These are phyloP conservation scores for Peromyscus melanophrys DNA, from an alignment of 2,797 vertebrate genomes.

Conservation along the genomic window DNA sequence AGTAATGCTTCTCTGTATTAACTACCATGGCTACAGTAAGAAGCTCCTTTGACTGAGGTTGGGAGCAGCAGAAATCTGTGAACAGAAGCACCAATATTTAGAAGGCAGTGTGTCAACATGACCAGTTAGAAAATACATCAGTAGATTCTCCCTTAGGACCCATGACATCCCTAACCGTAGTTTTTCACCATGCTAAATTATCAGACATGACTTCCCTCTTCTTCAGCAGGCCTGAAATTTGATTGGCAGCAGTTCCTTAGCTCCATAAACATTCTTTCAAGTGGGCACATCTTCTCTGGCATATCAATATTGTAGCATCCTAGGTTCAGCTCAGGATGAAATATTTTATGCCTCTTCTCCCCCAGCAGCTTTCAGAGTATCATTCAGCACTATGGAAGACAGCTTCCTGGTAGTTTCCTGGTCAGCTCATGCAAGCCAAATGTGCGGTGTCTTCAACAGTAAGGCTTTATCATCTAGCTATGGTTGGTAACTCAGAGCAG, in stretches of 20 bases:
- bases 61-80: not conserved
- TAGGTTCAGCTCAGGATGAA: not conserved
- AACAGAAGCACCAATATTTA: not conserved
- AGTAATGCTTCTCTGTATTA: not conserved
- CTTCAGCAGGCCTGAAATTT: not conserved
- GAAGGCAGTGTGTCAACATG: not conserved
- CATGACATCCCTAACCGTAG: not conserved
- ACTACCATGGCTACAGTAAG: not conserved
- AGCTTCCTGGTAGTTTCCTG: not conserved
- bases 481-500: not conserved
- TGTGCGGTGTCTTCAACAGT: not conserved
- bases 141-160: not conserved
- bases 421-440: not conserved
- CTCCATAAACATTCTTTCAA: not conserved
- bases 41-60: not conserved
- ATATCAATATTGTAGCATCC: not conserved
- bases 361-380: not conserved
- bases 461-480: not conserved
- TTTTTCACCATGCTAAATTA: not conserved
- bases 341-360: not conserved
- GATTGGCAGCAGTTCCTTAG: not conserved
- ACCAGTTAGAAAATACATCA: not conserved
- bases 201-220: not conserved
- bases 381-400: not conserved
- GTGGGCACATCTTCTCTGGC: not conserved